Conservation (phyloP, 2,113 vertebrate genomes). For the Pipra filicauda region DNA sequence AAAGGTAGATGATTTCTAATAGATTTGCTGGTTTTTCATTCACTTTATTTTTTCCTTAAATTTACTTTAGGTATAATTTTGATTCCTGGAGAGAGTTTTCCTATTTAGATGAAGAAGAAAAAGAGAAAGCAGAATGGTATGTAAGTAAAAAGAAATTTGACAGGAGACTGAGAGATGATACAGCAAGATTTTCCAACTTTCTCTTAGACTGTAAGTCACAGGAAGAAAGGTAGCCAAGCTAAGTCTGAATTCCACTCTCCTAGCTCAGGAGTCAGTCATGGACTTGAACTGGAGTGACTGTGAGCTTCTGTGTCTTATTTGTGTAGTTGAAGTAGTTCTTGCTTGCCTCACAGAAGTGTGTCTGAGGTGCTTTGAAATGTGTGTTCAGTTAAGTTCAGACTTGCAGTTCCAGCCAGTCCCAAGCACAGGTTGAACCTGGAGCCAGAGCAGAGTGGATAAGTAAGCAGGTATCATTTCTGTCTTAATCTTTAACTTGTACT, state of each 20-base stretch:
- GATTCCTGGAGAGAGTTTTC: constrained; percentile 99
- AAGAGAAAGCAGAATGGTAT: constrained; percentile 99
- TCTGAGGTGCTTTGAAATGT: neutral
- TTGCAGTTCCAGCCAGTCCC: neutral
- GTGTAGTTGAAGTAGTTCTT: neutral
- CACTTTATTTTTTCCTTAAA: neutral
- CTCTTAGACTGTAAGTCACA: neutral
- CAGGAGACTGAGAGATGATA: neutral
- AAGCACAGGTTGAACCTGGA: neutral
- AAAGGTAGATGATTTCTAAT: neutral
- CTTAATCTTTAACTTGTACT: neutral
- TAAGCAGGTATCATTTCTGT: neutral
- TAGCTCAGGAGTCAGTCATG: neutral
- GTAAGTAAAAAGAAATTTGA: constrained; percentile 50
- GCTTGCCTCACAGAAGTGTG: neutral
- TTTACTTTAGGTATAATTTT: constrained; percentile 89
- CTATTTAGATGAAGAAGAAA: constrained; percentile 98
- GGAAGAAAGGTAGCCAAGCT: neutral
- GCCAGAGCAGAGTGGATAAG: neutral
- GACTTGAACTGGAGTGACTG: neutral
- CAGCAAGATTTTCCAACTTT: neutral
- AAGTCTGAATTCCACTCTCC: neutral
- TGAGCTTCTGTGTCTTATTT: neutral
- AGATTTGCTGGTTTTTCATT: neutral
- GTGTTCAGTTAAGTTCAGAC: neutral